phyloP scores from a whole-genome alignment of 2,888 invertebrate species.

The Teleiodes luculella region DNA sequence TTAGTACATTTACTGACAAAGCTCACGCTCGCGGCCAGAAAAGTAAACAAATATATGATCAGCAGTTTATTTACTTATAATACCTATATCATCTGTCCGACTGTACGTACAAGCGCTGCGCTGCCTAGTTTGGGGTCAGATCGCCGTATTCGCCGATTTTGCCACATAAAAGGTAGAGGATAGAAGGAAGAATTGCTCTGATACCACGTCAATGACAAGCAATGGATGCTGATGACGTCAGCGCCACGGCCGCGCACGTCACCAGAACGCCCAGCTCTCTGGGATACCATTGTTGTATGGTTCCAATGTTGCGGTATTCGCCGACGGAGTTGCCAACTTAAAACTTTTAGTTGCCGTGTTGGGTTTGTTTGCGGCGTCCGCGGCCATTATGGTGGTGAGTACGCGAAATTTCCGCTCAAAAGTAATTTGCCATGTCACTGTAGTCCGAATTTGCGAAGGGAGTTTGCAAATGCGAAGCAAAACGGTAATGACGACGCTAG shows the following conservation, averaged over 20 bases:
- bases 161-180: too few relatives aligned
- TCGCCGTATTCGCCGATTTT: too few relatives aligned
- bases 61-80: too few relatives aligned
- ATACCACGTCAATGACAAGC: background rate
- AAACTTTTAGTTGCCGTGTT: conserved; percentile 60
- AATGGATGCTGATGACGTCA: background rate
- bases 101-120: too few relatives aligned
- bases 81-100: too few relatives aligned
- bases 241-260: background rate
- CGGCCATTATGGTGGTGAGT: conserved; percentile 64
- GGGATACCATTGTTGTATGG: conserved; percentile 31
- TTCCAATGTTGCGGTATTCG: conserved; percentile 39
- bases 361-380: conserved; percentile 56
- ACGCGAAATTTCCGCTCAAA: conserved; percentile 53
- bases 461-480: conserved; percentile 64
- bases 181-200: too few relatives aligned
- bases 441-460: conserved; percentile 41
- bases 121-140: too few relatives aligned
- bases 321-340: conserved; percentile 49
- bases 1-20: too few relatives aligned
- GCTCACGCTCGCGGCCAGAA: too few relatives aligned
- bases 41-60: too few relatives aligned
- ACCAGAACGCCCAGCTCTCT: conserved; percentile 4
- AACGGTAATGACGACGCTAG: conserved; percentile 59
- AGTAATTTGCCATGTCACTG: conserved; percentile 71